phyloP scores from a whole-genome alignment of 2,888 invertebrate genomes.

The Tetranychus truncatus region DNA sequence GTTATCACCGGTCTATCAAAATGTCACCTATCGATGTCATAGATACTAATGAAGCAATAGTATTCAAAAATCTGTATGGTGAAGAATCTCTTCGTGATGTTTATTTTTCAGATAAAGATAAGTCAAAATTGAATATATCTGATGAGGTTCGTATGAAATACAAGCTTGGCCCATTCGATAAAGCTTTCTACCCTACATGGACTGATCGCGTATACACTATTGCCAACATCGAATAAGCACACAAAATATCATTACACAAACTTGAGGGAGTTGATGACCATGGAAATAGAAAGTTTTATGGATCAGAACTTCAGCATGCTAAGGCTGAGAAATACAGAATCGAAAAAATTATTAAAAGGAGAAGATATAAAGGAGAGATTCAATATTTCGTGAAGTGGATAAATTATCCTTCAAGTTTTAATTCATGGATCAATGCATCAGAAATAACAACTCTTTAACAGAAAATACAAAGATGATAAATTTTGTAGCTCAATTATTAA shows the following conservation, averaged over 20 bases:
- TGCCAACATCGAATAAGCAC: too few relatives aligned
- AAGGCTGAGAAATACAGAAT: not conserved
- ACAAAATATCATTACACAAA: too few relatives aligned
- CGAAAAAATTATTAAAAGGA: constrained; percentile 11
- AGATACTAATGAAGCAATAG: not conserved
- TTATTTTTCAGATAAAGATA: not conserved
- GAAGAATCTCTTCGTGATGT: not conserved
- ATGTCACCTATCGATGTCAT: not conserved
- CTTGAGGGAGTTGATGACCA: too few relatives aligned
- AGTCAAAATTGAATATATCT: too few relatives aligned
- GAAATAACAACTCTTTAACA: not conserved
- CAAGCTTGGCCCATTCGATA: too few relatives aligned
- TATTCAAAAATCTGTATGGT: constrained; percentile 8
- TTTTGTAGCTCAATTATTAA: too few relatives aligned
- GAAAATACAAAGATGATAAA: too few relatives aligned
- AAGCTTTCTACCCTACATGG: too few relatives aligned
- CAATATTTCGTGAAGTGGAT: constrained; percentile 13
- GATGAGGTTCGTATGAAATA: too few relatives aligned
- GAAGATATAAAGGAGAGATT: not conserved
- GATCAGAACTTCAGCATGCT: constrained; percentile 12
- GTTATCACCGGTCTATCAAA: constrained; percentile 3
- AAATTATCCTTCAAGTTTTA: not conserved
- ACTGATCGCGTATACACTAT: too few relatives aligned
- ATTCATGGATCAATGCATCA: constrained; percentile 8
- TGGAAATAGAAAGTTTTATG: not conserved